Base-by-base conservation (phyloP, 2,113 vertebrate species). In the Drymodes brunneopygia region DNA sequence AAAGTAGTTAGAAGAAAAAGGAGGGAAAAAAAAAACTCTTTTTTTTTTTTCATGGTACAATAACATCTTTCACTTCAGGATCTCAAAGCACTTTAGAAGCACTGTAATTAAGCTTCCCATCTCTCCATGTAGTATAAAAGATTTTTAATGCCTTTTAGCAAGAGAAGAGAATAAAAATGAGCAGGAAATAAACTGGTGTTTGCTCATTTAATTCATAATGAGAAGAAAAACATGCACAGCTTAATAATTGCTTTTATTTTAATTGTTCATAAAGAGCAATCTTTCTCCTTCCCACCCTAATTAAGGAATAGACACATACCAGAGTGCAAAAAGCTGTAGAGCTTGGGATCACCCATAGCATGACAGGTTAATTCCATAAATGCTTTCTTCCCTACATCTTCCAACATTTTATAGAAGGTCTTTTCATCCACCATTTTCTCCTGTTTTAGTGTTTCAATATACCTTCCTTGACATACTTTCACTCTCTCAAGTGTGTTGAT, bases 401-500 rank as follows among this genome's bases (percentile, higher is more conserved):
- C 51, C 38, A 88, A 33, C 47, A 60, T 94, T 95, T 93, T 62
- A 91, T 27, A 77, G 45, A 40, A 80, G 57, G 14, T 88, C 70
- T 92, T 97, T 97, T 93, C 57, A 53, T 86, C 85, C 38, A 86
- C 54, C 92, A 11, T 82, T 94, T 64, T 81, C 83, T 96, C 15
- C 67, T 85, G 71, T 95, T 97, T 96, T 92, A 97, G 38, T 92
- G 84, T 23, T 97, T 97, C 78, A 95, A 61, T 97, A 96, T 96
- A 96, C 58, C 73, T 95, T 88, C n/a, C 44, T 35, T 94, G 81
- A 86, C 61, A 86, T 64, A 74, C 17, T 92, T 95, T 67, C 69
- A 85, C 42, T 83, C 44, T 94, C 69, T 95, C 87, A 95, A 97
- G 86, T 72, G 47, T 74, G 73, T 79, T 95, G 90, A 95, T 96